Conservation (phyloP, 2,113 vertebrate genomes). For the Stegastes partitus region DNA sequence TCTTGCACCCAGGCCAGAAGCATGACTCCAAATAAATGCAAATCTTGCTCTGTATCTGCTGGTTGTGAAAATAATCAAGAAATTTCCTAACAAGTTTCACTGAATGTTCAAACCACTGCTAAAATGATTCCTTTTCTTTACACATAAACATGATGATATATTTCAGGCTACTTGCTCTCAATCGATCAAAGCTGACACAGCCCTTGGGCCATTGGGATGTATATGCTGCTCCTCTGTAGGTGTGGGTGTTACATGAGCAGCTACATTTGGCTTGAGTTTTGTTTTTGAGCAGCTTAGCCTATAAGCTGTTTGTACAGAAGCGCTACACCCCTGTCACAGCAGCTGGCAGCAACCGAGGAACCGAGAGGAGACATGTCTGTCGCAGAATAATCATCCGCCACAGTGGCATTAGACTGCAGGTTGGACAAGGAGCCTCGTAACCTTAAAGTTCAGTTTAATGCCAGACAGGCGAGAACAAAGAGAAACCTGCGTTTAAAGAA, state of each 20-base stretch:
- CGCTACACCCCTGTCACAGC: background rate
- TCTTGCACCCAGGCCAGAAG: too few relatives aligned
- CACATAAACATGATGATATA: too few relatives aligned
- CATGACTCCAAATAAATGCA: too few relatives aligned
- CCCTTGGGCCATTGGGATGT: background rate
- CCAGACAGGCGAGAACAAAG: slow-evolving; percentile 30
- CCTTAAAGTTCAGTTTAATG: slow-evolving; percentile 22
- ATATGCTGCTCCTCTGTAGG: background rate
- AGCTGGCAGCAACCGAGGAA: slow-evolving; percentile 12
- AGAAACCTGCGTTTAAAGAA: slow-evolving; percentile 20
- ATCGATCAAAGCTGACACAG: background rate
- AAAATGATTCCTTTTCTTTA: too few relatives aligned
- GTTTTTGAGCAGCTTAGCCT: background rate
- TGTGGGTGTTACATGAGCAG: background rate
- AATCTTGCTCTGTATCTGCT: too few relatives aligned
- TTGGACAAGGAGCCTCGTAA: slow-evolving; percentile 11
- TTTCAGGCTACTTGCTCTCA: too few relatives aligned
- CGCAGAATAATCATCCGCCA: background rate
- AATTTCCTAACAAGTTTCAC: too few relatives aligned
- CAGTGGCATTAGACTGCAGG: background rate
- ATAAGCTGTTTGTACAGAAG: background rate
- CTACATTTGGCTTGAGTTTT: background rate
- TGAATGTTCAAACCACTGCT: too few relatives aligned
- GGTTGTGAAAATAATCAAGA: too few relatives aligned
- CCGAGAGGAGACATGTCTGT: slow-evolving; percentile 6